Conservation (phyloP, 1,140 invertebrate genomes). For the Drosophila kepulauana region DNA sequence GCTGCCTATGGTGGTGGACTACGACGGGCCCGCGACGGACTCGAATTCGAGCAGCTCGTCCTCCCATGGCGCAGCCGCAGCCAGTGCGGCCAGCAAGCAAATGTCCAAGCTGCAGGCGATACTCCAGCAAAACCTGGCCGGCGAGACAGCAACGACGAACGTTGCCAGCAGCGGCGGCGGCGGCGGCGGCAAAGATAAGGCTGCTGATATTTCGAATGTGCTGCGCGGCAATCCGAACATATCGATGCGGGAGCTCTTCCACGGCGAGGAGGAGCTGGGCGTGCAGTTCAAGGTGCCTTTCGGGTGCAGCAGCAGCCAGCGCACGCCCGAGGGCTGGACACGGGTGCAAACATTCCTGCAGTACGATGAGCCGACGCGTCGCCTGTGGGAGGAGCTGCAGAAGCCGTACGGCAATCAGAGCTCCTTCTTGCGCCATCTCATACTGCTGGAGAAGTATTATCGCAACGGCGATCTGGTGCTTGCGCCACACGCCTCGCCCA, state of each 20-base stretch:
- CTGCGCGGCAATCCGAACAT: slow-evolving; percentile 92
- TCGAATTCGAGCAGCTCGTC: slow-evolving; percentile 74
- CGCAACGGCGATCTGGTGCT: slow-evolving; percentile 91
- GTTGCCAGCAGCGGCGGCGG: background rate
- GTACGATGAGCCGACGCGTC: slow-evolving; percentile 92
- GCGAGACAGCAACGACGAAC: slow-evolving; percentile 2
- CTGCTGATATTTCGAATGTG: slow-evolving; percentile 83
- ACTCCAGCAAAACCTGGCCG: slow-evolving; percentile 69
- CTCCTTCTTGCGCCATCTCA: slow-evolving; percentile 92
- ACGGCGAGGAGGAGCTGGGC: slow-evolving; percentile 92
- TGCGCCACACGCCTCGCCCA: slow-evolving; percentile 89
- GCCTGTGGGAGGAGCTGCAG: slow-evolving; percentile 92
- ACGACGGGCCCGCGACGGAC: slow-evolving; percentile 64
- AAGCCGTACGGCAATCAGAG: slow-evolving; percentile 94
- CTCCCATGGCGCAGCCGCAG: slow-evolving; percentile 28
- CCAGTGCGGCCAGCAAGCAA: slow-evolving; percentile 48
- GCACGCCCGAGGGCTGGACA: slow-evolving; percentile 92
- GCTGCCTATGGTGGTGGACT: slow-evolving; percentile 68
- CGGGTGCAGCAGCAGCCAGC: slow-evolving; percentile 76
- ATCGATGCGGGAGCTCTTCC: slow-evolving; percentile 91
- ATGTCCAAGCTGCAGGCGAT: slow-evolving; percentile 81
- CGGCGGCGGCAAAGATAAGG: slow-evolving; percentile 13
- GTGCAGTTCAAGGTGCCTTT: slow-evolving; percentile 88
- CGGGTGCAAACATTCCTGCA: slow-evolving; percentile 91
- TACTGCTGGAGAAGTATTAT: slow-evolving; percentile 93